Conservation (phyloP, 1,140 invertebrate species). For the Acromyrmex echinatior region DNA sequence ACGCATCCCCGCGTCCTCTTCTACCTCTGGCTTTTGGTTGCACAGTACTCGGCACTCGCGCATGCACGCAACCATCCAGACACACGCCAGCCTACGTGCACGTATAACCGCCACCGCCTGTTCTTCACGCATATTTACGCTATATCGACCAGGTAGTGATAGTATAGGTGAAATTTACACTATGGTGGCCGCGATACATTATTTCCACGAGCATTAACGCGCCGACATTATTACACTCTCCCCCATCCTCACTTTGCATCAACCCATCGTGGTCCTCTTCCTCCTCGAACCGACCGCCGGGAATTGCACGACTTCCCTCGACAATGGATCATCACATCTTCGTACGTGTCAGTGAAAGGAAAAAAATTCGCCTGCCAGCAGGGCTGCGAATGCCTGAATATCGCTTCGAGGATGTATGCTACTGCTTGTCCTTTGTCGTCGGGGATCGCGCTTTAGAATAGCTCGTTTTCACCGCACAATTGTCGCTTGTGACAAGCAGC, state of each 20-base stretch:
- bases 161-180: constrained; percentile 73
- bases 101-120: constrained; percentile 40
- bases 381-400: constrained; percentile 29
- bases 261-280: neutral
- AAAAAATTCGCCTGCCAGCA: constrained; percentile 28
- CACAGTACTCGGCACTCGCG: constrained; percentile 29
- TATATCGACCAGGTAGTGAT: constrained; percentile 66
- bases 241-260: neutral
- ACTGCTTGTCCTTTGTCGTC: constrained; percentile 53
- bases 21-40: neutral
- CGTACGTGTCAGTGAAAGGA: constrained; percentile 17
- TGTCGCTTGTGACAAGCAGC: constrained; percentile 35
- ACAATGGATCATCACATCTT: constrained; percentile 63
- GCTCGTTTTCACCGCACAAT: constrained; percentile 50
- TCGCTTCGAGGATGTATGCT: constrained; percentile 52
- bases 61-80: constrained; percentile 19
- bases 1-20: constrained; percentile 46
- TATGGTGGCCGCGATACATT: constrained; percentile 72
- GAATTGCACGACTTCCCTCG: constrained; percentile 67
- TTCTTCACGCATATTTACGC: constrained; percentile 75
- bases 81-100: constrained; percentile 33
- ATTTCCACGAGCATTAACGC: constrained; percentile 75
- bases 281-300: constrained; percentile 43
- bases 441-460: constrained; percentile 52
- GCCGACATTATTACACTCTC: constrained; percentile 70